A percentile compares a stretch with the other conserved stretches of the same genome.
phyloP scores from a whole-genome alignment of 2,888 invertebrate genomes.

The Hydropsyche betteni region DNA sequence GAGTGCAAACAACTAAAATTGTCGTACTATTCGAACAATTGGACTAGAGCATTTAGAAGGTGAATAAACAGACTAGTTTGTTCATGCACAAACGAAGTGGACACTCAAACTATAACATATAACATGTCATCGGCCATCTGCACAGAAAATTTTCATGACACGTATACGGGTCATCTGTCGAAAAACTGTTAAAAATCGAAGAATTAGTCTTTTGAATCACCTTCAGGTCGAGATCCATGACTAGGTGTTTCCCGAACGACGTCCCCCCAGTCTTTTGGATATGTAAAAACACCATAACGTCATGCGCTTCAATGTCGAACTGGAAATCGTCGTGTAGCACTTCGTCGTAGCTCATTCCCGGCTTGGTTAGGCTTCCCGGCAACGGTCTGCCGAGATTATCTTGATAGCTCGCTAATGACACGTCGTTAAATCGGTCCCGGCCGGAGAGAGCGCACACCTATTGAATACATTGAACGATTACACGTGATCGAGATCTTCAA shows the following conservation, averaged over 20 bases:
- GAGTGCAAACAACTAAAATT: no score
- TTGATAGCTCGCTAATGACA: slow-evolving; percentile 62
- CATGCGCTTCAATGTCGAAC: slow-evolving; percentile 90
- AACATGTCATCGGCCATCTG: no score
- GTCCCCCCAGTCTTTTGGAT: slow-evolving; percentile 99
- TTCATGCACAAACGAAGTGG: no score
- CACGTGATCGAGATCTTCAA: background rate
- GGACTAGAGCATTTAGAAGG: no score
- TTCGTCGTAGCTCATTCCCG: slow-evolving; percentile 84
- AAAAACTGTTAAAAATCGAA: no score
- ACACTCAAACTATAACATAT: no score
- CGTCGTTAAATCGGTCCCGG: slow-evolving; percentile 70
- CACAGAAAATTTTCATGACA: no score
- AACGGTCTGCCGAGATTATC: slow-evolving; percentile 67
- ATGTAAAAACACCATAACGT: slow-evolving; percentile 97
- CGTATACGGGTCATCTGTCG: no score
- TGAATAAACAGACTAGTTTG: no score
- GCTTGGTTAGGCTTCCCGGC: slow-evolving; percentile 67
- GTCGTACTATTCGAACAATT: no score
- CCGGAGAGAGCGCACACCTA: slow-evolving; percentile 79
- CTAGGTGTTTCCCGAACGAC: slow-evolving; percentile 95
- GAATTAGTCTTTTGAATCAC: slow-evolving; percentile 54
- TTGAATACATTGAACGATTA: slow-evolving; percentile 43
- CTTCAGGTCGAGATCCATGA: slow-evolving; percentile 88
- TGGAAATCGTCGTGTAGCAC: slow-evolving; percentile 86